Evolutionary conservation across 2,888 invertebrate genomes (phyloP).

Genomic region (Quadroppia sp.): DNA sequence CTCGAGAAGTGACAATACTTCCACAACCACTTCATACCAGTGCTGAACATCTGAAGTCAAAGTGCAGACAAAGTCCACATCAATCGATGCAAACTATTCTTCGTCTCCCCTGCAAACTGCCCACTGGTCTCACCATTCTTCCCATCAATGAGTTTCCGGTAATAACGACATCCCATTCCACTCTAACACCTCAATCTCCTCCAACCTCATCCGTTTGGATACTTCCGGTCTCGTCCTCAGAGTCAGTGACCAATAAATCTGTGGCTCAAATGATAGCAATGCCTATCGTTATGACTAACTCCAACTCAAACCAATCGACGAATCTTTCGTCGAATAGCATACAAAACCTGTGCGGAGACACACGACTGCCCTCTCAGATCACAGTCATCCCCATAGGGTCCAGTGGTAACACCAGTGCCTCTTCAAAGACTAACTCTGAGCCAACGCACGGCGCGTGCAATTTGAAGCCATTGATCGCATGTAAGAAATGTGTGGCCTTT

Average conservation of each 20-base stretch:
- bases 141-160: conserved; percentile 41
- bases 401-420: neutral
- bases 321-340: conserved; percentile 1
- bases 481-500: conserved; percentile 93
- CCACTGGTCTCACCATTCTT: conserved; percentile 37
- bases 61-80: conserved; percentile 1
- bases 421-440: neutral
- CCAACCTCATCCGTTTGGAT: conserved; percentile 23
- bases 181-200: neutral
- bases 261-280: conserved; percentile 2
- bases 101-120: conserved; percentile 37
- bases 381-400: conserved; percentile 35
- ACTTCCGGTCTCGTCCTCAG: conserved; percentile 3
- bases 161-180: conserved; percentile 27
- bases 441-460: conserved; percentile 68
- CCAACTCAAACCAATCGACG: too few relatives aligned
- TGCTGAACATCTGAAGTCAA: neutral
- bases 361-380: conserved; percentile 36
- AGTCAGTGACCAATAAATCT: conserved; percentile 17
- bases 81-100: conserved; percentile 15
- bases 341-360: conserved; percentile 22
- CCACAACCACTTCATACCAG: neutral
- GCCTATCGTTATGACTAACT: conserved; percentile 26
- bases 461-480: conserved; percentile 89
- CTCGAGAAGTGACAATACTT: conserved; percentile 2